phyloP scores from a whole-genome alignment of 2,888 invertebrate genomes.

The Steinernema hermaphroditum region DNA sequence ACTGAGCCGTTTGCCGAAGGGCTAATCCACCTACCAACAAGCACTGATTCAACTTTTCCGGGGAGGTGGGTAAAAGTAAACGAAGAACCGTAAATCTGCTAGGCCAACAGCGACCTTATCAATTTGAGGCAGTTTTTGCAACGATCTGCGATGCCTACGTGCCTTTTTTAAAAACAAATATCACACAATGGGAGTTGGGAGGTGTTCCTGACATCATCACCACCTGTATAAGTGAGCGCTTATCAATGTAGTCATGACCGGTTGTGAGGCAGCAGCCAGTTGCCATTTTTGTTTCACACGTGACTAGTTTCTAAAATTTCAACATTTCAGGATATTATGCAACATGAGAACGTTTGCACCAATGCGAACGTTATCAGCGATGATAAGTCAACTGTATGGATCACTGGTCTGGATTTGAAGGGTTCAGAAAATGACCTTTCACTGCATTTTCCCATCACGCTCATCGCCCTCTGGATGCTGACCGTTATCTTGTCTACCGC shows the following conservation, averaged over 20 bases:
- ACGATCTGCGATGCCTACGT: neutral
- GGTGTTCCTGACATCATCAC: neutral
- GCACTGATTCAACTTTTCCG: too few relatives aligned
- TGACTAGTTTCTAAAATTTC: neutral
- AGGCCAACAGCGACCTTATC: neutral
- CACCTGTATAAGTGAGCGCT: neutral
- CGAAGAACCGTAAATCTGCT: too few relatives aligned
- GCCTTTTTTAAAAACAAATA: neutral
- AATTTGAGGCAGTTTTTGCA: neutral
- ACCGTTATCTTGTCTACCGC: neutral
- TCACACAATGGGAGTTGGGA: conserved; percentile 1
- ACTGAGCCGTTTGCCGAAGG: too few relatives aligned
- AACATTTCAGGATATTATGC: too few relatives aligned
- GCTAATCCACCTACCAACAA: too few relatives aligned
- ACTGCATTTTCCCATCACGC: too few relatives aligned
- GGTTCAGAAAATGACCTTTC: too few relatives aligned
- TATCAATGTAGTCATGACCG: neutral
- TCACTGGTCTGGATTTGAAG: too few relatives aligned
- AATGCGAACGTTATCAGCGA: too few relatives aligned
- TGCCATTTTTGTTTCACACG: neutral
- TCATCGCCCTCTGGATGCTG: neutral
- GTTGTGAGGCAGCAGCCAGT: neutral
- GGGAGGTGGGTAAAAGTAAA: too few relatives aligned
- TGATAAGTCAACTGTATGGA: too few relatives aligned
- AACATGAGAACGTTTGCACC: too few relatives aligned